Evolutionary conservation across 2,113 vertebrate genomes (phyloP), one percentile per base, ranked within the genome.

Genomic region (Erythrocebus patas): DNA sequence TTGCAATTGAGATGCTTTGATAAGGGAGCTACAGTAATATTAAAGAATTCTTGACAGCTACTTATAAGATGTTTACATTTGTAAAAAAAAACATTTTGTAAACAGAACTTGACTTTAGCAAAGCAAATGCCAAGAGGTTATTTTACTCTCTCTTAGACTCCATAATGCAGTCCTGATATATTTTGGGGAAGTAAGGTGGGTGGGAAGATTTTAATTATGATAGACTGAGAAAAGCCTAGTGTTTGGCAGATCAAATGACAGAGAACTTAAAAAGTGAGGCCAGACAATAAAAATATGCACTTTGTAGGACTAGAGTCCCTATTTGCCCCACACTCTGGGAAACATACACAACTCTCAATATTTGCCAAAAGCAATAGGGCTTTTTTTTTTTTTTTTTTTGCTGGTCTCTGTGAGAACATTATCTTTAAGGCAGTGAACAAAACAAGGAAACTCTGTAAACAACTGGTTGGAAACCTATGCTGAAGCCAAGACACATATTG

Each of bases 31-130:
- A 94, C 85, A 97, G 80, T 94, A 98, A 78, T 32, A 43, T 97
- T 97, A 96, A 97, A 89, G 97, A 97, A 98, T 85, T 96, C 85
- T 97, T 98, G 96, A 98, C 93, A 98, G 95, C 92, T 98, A 98
- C 97, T 98, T 98, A 97, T 92, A 96, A 96, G 91, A 98, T 90
- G 89, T 96, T 98, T 96, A 96, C 92, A 98, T 98, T 98, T 98
- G 96, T 98, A 98, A 98, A 98, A 68, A 68, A 98, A 98, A 93
- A 78, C 25, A 32, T 78, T 98, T 98, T 98, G 96, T 98, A 98
- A 98, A 98, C 68, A 98, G 97, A 98, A 92, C 82, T 86, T 97
- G 96, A 98, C 93, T 98, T 98, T 97, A 98, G 90, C 95, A 98
- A 98, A 98, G 93, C 92, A 98, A 98, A 97, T 55, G 66, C 90